These are phyloP conservation scores for Lineus longissimus DNA, from an alignment of 1,140 invertebrate species.

Conservation along the genomic window DNA sequence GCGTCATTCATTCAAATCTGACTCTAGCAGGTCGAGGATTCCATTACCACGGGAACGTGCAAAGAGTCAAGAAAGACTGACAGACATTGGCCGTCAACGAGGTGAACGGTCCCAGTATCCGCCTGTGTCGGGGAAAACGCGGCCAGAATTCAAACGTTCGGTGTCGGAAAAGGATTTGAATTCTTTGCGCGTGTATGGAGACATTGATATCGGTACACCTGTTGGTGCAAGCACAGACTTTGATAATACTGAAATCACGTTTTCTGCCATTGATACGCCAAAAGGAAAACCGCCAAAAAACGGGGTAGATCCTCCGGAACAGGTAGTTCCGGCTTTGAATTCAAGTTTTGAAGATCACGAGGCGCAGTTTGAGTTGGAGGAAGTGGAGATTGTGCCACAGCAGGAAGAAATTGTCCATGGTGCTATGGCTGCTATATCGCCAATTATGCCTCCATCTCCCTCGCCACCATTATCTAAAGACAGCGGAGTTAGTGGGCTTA, in stretches of 20 bases:
- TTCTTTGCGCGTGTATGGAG: too few relatives aligned
- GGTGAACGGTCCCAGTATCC: slow-evolving; percentile 32
- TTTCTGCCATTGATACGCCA: background rate
- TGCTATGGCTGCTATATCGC: slow-evolving; percentile 3
- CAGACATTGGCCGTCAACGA: slow-evolving; percentile 35
- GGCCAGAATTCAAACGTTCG: slow-evolving; percentile 11
- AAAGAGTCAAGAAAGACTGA: slow-evolving; percentile 30
- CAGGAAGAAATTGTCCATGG: background rate
- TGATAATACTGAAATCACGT: too few relatives aligned
- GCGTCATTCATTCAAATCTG: slow-evolving; percentile 4
- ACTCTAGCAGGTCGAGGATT: slow-evolving; percentile 23
- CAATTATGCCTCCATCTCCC: slow-evolving; percentile 27
- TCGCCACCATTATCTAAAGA: slow-evolving; percentile 48
- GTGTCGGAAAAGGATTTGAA: too few relatives aligned
- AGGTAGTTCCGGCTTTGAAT: background rate
- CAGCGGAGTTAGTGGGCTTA: slow-evolving; percentile 41
- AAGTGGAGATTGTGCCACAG: background rate
- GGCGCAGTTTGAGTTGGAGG: background rate
- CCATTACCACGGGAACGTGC: slow-evolving; percentile 29
- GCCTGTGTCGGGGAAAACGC: slow-evolving; percentile 15
- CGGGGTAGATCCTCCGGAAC: background rate
- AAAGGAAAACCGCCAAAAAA: too few relatives aligned
- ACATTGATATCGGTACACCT: too few relatives aligned
- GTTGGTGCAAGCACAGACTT: too few relatives aligned
- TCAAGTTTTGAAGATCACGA: background rate